Evolutionary conservation across 2,888 invertebrate species (phyloP), one percentile per base, ranked within the genome.

Genomic region (Cataglyphis cursor): DNA sequence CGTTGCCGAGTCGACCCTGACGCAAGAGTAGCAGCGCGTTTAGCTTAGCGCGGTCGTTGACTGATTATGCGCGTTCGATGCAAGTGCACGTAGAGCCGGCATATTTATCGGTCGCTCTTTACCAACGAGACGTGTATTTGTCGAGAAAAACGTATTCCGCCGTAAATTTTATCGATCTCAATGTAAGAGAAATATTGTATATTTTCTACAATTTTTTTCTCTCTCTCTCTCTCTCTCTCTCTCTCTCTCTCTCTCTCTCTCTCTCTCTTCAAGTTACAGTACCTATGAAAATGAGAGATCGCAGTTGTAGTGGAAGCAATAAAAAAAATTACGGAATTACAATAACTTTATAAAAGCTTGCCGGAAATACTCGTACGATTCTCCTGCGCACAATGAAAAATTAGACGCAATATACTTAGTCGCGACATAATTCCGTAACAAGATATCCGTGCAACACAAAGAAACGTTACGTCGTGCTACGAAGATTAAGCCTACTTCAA

Each of bases 1-100:
- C 87, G 78, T 54, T 72, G 84, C 83, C 90, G 90, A 89, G 89
- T 74, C 93, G 94, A 94, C 93, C 93, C 93, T 94, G 93, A 93
- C 92, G 93, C 87, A 83, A 87, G 90, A 89, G 86, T 86, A 88
- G 88, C 90, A 82, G 72, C 82, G 83, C 76, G 70, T 88, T 84
- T 68, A 83, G 86, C 84, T 84, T 86, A 81, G 84, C 87, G 89
- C 93, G 93, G 94, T 93, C 94, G 92, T 93, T 93, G 93, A 93
- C 94, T 93, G 94, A 94, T 94, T 93, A 89, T 90, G 90, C 89
- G 90, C 91, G 87, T 91, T 92, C 91, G 89, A 92, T 90, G 89
- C 91, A 89, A 91, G 88, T 89, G 89, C 89, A 88, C 66, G 85
- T 70, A 61, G 66, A 28, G 28, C 48, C 74, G 51, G 38, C 74